Evolutionary conservation across 1,140 invertebrate species (phyloP).

Genomic region (Panagrolaimus sp.): DNA sequence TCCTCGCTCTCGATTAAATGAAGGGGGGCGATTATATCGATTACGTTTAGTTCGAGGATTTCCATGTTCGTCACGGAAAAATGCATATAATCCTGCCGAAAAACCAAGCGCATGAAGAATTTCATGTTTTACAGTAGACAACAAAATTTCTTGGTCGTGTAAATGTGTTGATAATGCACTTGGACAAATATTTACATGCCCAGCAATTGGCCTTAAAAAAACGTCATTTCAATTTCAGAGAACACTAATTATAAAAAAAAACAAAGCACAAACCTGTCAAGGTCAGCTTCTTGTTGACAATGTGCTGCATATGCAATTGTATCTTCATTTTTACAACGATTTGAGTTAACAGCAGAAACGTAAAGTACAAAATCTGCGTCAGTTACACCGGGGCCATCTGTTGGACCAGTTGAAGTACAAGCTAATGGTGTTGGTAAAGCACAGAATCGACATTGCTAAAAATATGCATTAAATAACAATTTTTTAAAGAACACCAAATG

Average conservation of each 20-base stretch:
- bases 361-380: conserved; percentile 81
- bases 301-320: conserved; percentile 96
- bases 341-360: conserved; percentile 84
- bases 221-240: conserved; percentile 9
- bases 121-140: conserved; percentile 97
- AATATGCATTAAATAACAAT: conserved; percentile 14
- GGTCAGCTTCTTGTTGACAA: conserved; percentile 82
- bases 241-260: background rate
- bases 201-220: conserved; percentile 86
- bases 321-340: conserved; percentile 77
- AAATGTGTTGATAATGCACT: conserved; percentile 84
- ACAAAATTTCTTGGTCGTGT: conserved; percentile 81
- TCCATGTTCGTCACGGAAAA: conserved; percentile 43
- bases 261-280: conserved; percentile 36
- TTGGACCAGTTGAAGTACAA: conserved; percentile 39
- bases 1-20: conserved; percentile 47
- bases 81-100: conserved; percentile 59
- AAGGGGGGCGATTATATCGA: conserved; percentile 42
- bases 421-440: conserved; percentile 32
- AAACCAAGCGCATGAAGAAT: conserved; percentile 83
- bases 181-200: conserved; percentile 94
- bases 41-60: conserved; percentile 27
- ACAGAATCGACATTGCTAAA: conserved; percentile 39
- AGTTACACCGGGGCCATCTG: conserved; percentile 24
- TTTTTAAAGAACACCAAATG: background rate